Conservation (phyloP, 1,140 invertebrate species). For the Sycophila sp. region DNA sequence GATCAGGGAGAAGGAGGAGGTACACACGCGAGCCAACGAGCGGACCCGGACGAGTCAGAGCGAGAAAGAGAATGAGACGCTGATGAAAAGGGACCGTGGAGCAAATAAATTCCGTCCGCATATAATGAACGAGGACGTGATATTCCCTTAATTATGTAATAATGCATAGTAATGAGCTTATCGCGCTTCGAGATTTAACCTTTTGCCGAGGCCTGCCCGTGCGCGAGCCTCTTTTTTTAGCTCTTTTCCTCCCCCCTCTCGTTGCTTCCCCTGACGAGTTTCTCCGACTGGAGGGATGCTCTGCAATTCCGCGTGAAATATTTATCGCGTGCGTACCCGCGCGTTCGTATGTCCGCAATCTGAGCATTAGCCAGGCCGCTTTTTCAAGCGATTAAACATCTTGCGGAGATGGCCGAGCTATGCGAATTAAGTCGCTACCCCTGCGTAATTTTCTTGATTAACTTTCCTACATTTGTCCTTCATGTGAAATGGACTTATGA, state of each 20-base stretch:
- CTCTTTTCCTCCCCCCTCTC: not conserved
- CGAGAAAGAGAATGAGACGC: not conserved
- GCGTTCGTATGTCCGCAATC: not conserved
- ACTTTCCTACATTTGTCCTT: too few relatives aligned
- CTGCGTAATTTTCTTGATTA: conserved; percentile 9
- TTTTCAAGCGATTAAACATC: conserved; percentile 14
- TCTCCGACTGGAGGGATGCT: not conserved
- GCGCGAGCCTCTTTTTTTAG: not conserved
- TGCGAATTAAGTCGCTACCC: conserved; percentile 12
- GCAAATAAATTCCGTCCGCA: conserved; percentile 25
- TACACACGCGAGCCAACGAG: not conserved
- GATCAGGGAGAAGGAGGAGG: not conserved
- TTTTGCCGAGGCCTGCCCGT: not conserved
- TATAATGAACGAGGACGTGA: conserved; percentile 35
- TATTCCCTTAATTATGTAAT: conserved; percentile 38
- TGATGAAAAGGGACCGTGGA: conserved; percentile 7
- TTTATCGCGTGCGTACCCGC: conserved; percentile 2
- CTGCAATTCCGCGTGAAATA: conserved; percentile 17
- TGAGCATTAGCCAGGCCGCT: not conserved
- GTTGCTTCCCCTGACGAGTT: too few relatives aligned
- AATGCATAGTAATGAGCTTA: conserved; percentile 39
- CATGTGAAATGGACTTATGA: too few relatives aligned
- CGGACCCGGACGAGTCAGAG: not conserved
- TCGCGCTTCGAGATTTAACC: conserved; percentile 23
- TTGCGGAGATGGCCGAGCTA: not conserved